Conservation (phyloP, 2,888 invertebrate species). For the Macaria liturata region DNA sequence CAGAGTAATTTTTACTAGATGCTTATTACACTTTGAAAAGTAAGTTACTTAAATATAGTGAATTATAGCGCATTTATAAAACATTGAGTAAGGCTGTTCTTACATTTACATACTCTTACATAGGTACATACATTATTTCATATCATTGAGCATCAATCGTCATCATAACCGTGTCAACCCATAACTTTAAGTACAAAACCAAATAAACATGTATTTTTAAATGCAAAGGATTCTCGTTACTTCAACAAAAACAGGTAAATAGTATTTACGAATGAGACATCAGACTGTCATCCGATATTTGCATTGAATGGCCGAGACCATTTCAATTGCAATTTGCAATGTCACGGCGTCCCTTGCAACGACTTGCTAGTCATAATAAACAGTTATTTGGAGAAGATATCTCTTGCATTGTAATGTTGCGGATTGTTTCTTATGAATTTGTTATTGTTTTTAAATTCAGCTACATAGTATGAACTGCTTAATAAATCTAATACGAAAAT, state of each 20-base stretch:
- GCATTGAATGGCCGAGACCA: conserved; percentile 59
- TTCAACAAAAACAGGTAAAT: conserved; percentile 29
- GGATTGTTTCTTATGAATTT: not conserved
- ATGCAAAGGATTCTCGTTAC: conserved; percentile 21
- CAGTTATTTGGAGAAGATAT: conserved; percentile 26
- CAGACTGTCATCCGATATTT: conserved; percentile 49
- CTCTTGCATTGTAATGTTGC: conserved; percentile 14
- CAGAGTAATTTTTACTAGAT: too few relatives aligned
- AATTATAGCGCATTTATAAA: too few relatives aligned
- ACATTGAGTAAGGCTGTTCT: too few relatives aligned
- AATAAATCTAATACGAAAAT: too few relatives aligned
- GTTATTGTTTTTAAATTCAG: not conserved
- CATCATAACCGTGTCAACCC: too few relatives aligned
- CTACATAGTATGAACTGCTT: too few relatives aligned
- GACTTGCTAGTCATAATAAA: conserved; percentile 31
- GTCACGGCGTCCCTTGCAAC: conserved; percentile 30
- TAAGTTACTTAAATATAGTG: too few relatives aligned
- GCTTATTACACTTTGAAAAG: too few relatives aligned
- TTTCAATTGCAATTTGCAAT: conserved; percentile 44
- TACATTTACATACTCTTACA: too few relatives aligned
- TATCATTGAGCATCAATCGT: too few relatives aligned
- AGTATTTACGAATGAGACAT: conserved; percentile 43
- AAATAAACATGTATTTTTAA: not conserved
- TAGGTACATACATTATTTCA: too few relatives aligned
- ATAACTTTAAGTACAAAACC: conserved; percentile 6